Evolutionary conservation across 2,888 invertebrate genomes (phyloP), one percentile per base, ranked within the genome.

Genomic region (Xylota segnis): DNA sequence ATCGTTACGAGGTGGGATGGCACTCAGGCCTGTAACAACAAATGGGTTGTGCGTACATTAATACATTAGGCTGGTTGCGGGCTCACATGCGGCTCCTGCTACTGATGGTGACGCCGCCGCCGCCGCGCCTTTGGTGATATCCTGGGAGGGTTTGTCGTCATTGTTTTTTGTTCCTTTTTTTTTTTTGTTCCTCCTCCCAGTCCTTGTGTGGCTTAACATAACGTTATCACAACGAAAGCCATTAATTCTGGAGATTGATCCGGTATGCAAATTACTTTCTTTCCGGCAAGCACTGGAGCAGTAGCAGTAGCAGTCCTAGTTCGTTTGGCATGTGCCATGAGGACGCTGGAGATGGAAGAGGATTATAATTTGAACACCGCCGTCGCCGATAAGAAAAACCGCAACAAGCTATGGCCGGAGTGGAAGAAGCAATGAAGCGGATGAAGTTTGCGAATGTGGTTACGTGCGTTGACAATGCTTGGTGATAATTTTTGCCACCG

Each of bases 171-270:
- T n/a, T 23, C 32, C 0, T 29, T 16, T 18, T 37, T 34, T 58
- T n/a, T 43, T 59, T 29, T 18, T 3, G 18, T 16, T 18, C 0
- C 9, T 14, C 40, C 58, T 40, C 40, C 27, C 9, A 32, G 56
- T 18, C 52, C 10, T n/a, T 27, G 14, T 76, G 68, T 27, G 83
- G 78, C 61, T 78, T 61, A 54, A 54, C 70, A 43, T 61, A 77
- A 77, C 43, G 63, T 58, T 72, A 72, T 79, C 78, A 70, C 58
- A 71, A 63, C 47, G 78, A 72, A 58, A 65, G 71, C 78, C 78
- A 79, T 79, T 84, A 84, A 79, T 79, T 84, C 84, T 84, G 52
- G 65, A 84, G 84, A 84, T 84, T 84, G 84, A 84, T 84, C 84
- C 75, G 79, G 79, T 84, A 84, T 84, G 84, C 75, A 84, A 84